Evolutionary conservation across 2,113 vertebrate species (phyloP), one percentile per base, ranked within the genome.

Genomic region (Australoheros scitulus): DNA sequence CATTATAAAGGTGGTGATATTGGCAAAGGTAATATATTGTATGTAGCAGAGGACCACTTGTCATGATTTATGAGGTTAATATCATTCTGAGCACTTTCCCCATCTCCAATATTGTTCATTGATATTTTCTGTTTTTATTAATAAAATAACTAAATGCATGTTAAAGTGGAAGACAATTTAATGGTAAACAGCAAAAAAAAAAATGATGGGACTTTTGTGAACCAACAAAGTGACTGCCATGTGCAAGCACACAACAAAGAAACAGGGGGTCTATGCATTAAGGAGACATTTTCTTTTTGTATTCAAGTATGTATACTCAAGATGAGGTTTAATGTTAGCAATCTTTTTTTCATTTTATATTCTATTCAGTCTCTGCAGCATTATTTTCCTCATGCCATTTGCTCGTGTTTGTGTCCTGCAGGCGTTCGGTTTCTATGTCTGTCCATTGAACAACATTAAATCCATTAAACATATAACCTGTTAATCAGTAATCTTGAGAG

Each of bases 51-150:
- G 59, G 29, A 14, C 56, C 9, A 61, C 9, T 18, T 38, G 68
- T 50, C 32, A 32, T 76, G 58, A 83, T 86, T 81, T 79, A 87
- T 59, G 41, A 81, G 74, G 26, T 26, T 15, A 57, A 80, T 58
- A 55, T 76, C 36, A 36, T 36, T 84, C 26, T 75, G 58, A 68
- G 36, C 68, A 38, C 56, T 43, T 59, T 36, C 36, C 63, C 24
- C 24, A 29, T 76, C 58, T 18, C 9, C 6, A 20, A 24, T 17
- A 0, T 36, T 20, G 36, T 18, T 17, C 41, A 34, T 61, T 59
- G 8, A 4, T 61, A 63, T 63, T 82, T 63, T 26, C 9, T 15
- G n/a, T 18, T 55, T 57, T 24, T 55, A 22, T 72, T 55, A 52
- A 34, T 55, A 55, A 72, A 72, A 34, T 55, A 82, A 82, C 38